Base-by-base conservation (phyloP, 30 jellyfish, hydroid and myxozoan genomes). In the Nemopilema nomurai region DNA sequence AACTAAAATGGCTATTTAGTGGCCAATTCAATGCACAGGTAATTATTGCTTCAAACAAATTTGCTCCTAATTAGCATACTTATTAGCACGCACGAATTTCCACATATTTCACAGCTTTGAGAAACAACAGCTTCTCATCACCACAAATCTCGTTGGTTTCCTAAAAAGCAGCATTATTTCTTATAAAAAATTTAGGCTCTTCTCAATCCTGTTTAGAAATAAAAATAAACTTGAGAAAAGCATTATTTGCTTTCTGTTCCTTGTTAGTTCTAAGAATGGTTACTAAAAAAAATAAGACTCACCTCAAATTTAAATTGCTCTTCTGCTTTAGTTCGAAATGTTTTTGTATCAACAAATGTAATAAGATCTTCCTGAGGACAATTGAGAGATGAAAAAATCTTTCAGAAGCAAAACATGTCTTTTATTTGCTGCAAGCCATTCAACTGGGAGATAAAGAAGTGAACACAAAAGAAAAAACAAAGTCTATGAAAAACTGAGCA, bases 261-360 rank as follows among this genome's bases (percentile, higher is more conserved):
- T 13, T 3, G 57, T 41, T 41, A 41, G 57, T 41, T 41, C 13
- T 13, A 6, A 41, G 6, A 41, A 41, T 41, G 9, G 13, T 6
- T 3, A 41, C 57, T 41, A n/a, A n/a, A n/a, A n/a, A n/a, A 6
- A 41, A 41, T 41, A 6, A 41, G 57, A 41, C 77, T 3, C 76
- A 95, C 99, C 97, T 95, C 99, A 86, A 89, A 87, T 76, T 87
- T 95, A 66, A 95, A 95, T 69, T 95, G 97, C 67, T 95, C 99
- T 75, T 95, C 99, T 19, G 95, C 91, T 51, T 69, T 85, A 7
- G 93, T 76, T 77, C 91, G 90, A 91, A 80, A 95, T 23, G 91
- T 80, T 53, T 93, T 95, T 24, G 99, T 90, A 66, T 95, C 99
- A 21, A 95, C 91, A 72, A 95, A 95, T 26, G 98, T 89, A 28